phyloP scores from a whole-genome alignment of 92 coral and sea anemone species.

The Umimayanthus chanpuru region DNA sequence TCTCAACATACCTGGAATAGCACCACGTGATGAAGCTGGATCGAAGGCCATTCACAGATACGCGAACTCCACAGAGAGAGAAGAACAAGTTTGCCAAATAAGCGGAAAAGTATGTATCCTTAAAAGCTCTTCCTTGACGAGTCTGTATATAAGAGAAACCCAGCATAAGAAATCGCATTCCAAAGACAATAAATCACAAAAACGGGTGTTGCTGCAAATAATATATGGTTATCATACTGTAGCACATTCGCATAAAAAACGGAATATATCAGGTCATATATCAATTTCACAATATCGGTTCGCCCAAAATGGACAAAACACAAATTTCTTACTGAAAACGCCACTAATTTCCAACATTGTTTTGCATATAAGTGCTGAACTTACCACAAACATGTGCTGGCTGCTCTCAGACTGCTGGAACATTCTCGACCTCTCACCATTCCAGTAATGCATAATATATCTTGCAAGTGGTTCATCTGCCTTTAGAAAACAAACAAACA shows the following conservation, averaged over 20 bases:
- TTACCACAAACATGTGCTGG: too few species aligned
- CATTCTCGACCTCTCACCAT: too few species aligned
- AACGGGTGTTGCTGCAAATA: background rate
- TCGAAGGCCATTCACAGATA: slow-evolving; percentile 2
- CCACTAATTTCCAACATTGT: too few species aligned
- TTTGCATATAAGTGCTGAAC: too few species aligned
- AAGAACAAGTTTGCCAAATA: slow-evolving; percentile 4
- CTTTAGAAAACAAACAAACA: too few species aligned
- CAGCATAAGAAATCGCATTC: background rate
- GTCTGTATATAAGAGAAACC: background rate
- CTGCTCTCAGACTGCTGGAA: too few species aligned
- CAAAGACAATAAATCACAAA: background rate
- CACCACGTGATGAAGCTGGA: slow-evolving; percentile 10
- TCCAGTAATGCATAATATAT: too few species aligned
- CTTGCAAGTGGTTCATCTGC: too few species aligned
- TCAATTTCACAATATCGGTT: too few species aligned
- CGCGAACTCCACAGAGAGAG: slow-evolving; percentile 7
- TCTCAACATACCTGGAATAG: slow-evolving; percentile 8
- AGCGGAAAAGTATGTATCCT: slow-evolving; percentile 3
- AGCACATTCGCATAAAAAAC: background rate
- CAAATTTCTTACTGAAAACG: too few species aligned
- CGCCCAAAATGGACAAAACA: too few species aligned
- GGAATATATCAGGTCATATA: background rate
- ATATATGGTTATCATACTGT: too few species aligned
- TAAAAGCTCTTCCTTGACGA: background rate